A percentile compares a stretch with the other conserved stretches of the same genome.
These are phyloP conservation scores for Galerucella pusilla DNA, from an alignment of 2,888 invertebrate genomes.

Conservation along the genomic window DNA sequence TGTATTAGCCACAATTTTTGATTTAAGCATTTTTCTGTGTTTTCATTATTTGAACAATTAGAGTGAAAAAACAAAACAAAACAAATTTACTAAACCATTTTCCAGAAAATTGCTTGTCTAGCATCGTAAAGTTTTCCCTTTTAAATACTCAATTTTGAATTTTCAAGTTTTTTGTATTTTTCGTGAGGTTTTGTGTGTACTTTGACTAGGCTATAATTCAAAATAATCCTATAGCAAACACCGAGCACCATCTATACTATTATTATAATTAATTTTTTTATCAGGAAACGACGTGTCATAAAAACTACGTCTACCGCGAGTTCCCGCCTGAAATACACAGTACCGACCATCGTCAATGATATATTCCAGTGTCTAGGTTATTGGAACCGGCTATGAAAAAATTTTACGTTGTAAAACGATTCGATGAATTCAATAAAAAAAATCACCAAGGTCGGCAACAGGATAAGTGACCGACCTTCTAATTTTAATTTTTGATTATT, in stretches of 20 bases:
- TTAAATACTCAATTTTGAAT: too few species aligned
- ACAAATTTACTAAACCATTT: too few species aligned
- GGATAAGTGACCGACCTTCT: conserved; percentile 22
- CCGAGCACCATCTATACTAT: not conserved
- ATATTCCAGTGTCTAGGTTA: conserved; percentile 7
- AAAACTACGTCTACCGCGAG: not conserved
- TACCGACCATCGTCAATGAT: not conserved
- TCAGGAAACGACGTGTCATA: not conserved
- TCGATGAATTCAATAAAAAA: not conserved
- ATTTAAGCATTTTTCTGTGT: too few species aligned
- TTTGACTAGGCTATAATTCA: too few species aligned
- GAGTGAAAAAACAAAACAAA: too few species aligned
- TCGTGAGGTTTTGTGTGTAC: too few species aligned
- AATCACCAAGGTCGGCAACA: conserved; percentile 9
- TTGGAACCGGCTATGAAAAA: not conserved
- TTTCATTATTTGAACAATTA: too few species aligned
- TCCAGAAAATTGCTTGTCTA: too few species aligned
- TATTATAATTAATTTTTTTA: conserved; percentile 1
- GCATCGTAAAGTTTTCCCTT: too few species aligned
- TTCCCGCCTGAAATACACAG: not conserved
- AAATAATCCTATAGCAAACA: not conserved
- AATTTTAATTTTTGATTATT: conserved; percentile 10
- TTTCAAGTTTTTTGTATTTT: too few species aligned
- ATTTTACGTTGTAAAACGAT: not conserved
- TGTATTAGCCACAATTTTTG: too few species aligned